Evolutionary conservation across 2,888 invertebrate genomes (phyloP).

Genomic region (Drosophila buzzatii): DNA sequence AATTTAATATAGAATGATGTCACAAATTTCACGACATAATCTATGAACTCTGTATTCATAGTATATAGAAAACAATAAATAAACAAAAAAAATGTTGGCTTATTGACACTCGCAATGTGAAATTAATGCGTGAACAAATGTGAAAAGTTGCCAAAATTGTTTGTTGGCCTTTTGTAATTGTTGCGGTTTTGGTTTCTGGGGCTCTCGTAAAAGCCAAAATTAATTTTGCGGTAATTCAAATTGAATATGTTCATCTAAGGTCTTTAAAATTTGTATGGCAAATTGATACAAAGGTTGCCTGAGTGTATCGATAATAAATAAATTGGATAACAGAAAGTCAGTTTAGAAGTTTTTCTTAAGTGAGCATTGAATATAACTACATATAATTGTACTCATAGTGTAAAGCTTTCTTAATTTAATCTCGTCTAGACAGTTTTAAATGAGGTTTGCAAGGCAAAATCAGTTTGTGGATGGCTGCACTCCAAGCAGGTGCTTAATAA

Average conservation of each 20-base stretch:
- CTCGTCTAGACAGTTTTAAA: neutral
- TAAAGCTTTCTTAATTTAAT: neutral
- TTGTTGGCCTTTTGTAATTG: constrained; percentile 60
- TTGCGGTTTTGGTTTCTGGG: constrained; percentile 50
- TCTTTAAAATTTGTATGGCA: constrained; percentile 14
- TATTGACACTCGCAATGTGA: constrained; percentile 64
- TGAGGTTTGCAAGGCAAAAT: neutral
- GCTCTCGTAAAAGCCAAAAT: constrained; percentile 15
- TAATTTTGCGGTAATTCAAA: constrained; percentile 43
- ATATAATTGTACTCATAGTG: neutral
- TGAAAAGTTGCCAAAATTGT: constrained; percentile 68
- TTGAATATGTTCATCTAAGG: constrained; percentile 4
- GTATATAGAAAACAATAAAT: neutral
- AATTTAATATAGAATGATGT: neutral
- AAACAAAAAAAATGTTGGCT: constrained; percentile 39
- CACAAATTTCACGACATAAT: neutral
- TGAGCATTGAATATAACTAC: neutral
- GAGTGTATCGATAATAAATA: too few relatives aligned
- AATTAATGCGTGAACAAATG: constrained; percentile 65
- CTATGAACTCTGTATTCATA: neutral
- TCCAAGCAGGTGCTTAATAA: neutral
- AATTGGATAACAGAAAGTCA: too few relatives aligned
- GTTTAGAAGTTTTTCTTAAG: too few relatives aligned
- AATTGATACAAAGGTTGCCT: too few relatives aligned
- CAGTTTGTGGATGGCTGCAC: too few relatives aligned